Percentiles rank a stretch among this genome's conserved stretches.
phyloP scores from a whole-genome alignment of 2,888 invertebrate genomes.

The Cancer borealis region DNA sequence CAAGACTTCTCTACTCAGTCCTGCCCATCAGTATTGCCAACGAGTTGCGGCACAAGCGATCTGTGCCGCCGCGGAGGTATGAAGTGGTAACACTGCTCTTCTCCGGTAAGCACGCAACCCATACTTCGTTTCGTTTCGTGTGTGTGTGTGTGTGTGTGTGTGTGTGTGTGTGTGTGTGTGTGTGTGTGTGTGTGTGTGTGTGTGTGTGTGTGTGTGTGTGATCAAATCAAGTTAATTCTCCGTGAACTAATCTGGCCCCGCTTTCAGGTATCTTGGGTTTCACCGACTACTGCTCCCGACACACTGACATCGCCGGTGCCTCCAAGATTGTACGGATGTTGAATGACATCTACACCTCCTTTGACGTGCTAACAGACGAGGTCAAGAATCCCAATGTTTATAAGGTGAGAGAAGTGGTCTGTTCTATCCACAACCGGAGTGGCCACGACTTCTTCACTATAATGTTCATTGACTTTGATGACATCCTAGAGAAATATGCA shows the following conservation, averaged over 20 bases:
- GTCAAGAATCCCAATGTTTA: slow-evolving; percentile 95
- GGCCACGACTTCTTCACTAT: too few species aligned
- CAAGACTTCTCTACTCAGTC: slow-evolving; percentile 94
- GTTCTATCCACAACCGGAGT: too few species aligned
- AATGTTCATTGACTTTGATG: too few species aligned
- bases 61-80: slow-evolving; percentile 92
- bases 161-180: slow-evolving; percentile 49
- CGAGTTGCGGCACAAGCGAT: slow-evolving; percentile 93
- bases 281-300: slow-evolving; percentile 91
- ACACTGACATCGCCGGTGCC: slow-evolving; percentile 94
- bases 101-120: slow-evolving; percentile 84
- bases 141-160: neutral
- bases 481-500: too few species aligned
- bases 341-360: slow-evolving; percentile 95
- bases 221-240: neutral
- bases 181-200: slow-evolving; percentile 51
- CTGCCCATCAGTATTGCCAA: slow-evolving; percentile 96
- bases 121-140: neutral
- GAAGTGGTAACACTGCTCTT: slow-evolving; percentile 95
- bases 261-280: slow-evolving; percentile 76
- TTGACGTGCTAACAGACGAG: slow-evolving; percentile 95
- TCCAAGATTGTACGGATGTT: slow-evolving; percentile 97
- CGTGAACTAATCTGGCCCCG: neutral
- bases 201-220: slow-evolving; percentile 40
- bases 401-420: slow-evolving; percentile 85